A percentile compares a stretch with the other conserved stretches of the same genome.
Evolutionary conservation across 2,888 invertebrate species (phyloP).

Genomic region (Heteromyza rotundicornis): DNA sequence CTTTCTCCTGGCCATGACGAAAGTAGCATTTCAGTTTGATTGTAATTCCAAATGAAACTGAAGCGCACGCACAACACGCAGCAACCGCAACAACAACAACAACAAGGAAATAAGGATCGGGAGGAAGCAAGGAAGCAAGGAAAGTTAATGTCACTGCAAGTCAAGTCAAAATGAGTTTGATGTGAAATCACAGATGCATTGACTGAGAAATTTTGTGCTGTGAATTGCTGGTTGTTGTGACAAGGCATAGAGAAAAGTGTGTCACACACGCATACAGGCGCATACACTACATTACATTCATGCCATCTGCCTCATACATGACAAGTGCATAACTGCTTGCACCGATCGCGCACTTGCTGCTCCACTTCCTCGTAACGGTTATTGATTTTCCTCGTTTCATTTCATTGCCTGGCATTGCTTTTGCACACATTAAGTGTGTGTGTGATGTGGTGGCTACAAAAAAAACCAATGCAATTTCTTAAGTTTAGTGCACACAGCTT

Average conservation of each 20-base stretch:
- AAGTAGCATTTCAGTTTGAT: slow-evolving; percentile 27
- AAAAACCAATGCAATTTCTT: too few species aligned
- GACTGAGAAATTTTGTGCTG: not conserved
- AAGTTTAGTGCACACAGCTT: too few species aligned
- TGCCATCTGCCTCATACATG: not conserved
- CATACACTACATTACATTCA: slow-evolving; percentile 1
- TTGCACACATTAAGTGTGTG: too few species aligned
- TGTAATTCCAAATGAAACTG: slow-evolving; percentile 24
- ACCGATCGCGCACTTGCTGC: too few species aligned
- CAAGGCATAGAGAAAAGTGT: not conserved
- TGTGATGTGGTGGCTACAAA: too few species aligned
- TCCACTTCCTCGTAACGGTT: not conserved
- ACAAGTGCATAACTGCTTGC: too few species aligned
- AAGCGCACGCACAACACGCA: not conserved
- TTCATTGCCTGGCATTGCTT: too few species aligned
- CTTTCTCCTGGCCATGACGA: too few species aligned
- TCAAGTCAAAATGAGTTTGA: slow-evolving; percentile 19
- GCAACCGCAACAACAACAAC: not conserved
- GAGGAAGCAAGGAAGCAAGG: not conserved
- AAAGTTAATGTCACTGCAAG: not conserved
- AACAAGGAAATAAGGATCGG: too few species aligned
- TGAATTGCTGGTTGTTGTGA: too few species aligned
- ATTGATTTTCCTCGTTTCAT: not conserved
- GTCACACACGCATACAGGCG: not conserved
- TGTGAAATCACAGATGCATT: slow-evolving; percentile 11